Conservation (phyloP, 2,113 vertebrate genomes). For the Psephotus haematonotus region DNA sequence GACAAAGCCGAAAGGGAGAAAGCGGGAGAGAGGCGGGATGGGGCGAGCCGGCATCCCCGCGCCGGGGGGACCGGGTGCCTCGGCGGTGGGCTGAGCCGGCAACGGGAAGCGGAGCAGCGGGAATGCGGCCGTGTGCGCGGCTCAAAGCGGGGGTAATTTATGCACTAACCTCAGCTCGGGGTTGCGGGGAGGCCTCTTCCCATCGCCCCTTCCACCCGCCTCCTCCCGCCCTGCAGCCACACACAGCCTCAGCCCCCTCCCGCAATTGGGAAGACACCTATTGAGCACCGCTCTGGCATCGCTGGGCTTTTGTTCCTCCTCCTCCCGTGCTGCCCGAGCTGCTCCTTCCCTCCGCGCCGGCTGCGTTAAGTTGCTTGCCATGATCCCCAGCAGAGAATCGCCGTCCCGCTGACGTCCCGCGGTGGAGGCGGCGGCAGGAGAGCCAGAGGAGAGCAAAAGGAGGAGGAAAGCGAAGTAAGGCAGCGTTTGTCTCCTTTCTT, state of each 20-base stretch:
- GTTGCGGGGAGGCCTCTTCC: slow-evolving; percentile 54
- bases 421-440: neutral
- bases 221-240: slow-evolving; percentile 46
- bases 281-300: slow-evolving; percentile 19
- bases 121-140: neutral
- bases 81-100: neutral
- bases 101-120: neutral
- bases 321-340: neutral
- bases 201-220: slow-evolving; percentile 47
- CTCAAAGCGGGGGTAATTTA: slow-evolving; percentile 20
- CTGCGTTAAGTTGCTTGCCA: neutral
- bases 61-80: neutral
- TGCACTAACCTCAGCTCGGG: slow-evolving; percentile 55
- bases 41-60: slow-evolving; percentile 7
- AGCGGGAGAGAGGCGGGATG: neutral
- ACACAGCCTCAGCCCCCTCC: slow-evolving; percentile 1
- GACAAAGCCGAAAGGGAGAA: slow-evolving; percentile 46
- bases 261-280: slow-evolving; percentile 48
- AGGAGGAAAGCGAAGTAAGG: slow-evolving; percentile 8
- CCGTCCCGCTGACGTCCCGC: slow-evolving; percentile 9
- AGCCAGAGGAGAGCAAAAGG: neutral
- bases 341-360: neutral
- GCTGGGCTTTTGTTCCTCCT: slow-evolving; percentile 60
- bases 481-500: slow-evolving; percentile 36
- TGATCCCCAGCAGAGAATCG: neutral